Conservation (phyloP, 1,140 invertebrate genomes). For the Acyrthosiphon pisum region DNA sequence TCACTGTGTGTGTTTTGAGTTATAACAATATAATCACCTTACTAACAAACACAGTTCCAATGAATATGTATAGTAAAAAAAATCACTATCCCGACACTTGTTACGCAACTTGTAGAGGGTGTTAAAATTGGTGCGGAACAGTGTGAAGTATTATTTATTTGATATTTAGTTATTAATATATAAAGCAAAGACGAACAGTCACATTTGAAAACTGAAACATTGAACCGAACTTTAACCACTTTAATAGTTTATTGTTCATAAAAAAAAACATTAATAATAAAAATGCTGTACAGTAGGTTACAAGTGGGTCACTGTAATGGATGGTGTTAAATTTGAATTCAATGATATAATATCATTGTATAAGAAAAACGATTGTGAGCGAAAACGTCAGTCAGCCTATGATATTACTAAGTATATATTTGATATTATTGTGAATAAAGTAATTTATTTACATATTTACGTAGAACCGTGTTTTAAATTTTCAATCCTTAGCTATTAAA, state of each 20-base stretch:
- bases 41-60: not conserved
- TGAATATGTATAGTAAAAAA: not conserved
- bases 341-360: too few relatives aligned
- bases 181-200: not conserved
- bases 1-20: not conserved
- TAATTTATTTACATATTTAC: too few relatives aligned
- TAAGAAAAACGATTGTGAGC: too few relatives aligned
- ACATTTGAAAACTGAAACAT: not conserved
- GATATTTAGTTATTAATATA: not conserved
- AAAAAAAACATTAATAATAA: not conserved
- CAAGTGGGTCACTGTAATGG: too few relatives aligned
- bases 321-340: too few relatives aligned
- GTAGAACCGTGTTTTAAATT: too few relatives aligned
- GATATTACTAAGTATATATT: too few relatives aligned
- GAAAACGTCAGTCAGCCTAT: too few relatives aligned
- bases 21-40: not conserved
- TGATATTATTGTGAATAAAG: too few relatives aligned
- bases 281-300: too few relatives aligned
- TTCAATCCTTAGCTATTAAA: too few relatives aligned
- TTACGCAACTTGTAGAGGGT: not conserved
- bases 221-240: not conserved
- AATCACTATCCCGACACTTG: not conserved
- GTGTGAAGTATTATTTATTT: not conserved
- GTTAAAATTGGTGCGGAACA: not conserved
- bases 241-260: not conserved